Conservation (phyloP, 1,140 invertebrate genomes). For the Drosophila kikkawai region DNA sequence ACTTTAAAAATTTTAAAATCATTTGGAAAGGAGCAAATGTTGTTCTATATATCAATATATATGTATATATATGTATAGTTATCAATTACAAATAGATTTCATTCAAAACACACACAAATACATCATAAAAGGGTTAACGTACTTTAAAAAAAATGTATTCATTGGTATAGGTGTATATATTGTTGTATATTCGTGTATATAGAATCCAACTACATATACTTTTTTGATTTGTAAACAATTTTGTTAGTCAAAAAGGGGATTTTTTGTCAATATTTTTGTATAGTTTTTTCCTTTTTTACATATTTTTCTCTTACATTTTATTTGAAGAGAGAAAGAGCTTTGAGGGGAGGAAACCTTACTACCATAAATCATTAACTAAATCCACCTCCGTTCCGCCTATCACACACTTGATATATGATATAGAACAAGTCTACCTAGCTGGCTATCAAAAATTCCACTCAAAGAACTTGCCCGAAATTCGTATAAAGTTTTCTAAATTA, state of each 20-base stretch:
- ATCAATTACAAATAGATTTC: constrained; percentile 28
- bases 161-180: constrained; percentile 7
- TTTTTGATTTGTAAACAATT: constrained; percentile 46
- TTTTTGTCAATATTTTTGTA: neutral
- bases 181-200: constrained; percentile 30
- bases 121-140: constrained; percentile 26
- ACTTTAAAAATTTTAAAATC: constrained; percentile 8
- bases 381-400: constrained; percentile 33
- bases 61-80: neutral
- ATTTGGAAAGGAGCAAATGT: constrained; percentile 12
- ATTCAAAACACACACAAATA: constrained; percentile 19
- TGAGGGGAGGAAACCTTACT: neutral
- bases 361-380: constrained; percentile 24
- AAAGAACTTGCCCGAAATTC: constrained; percentile 31
- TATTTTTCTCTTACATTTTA: neutral
- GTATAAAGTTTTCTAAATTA: constrained; percentile 29
- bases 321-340: constrained; percentile 2
- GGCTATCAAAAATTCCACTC: constrained; percentile 10
- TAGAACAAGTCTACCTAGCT: constrained; percentile 7
- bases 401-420: constrained; percentile 30
- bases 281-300: neutral
- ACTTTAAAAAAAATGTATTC: constrained; percentile 26
- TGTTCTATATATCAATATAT: neutral
- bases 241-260: constrained; percentile 12
- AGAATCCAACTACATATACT: constrained; percentile 16